Conservation (phyloP, 2,113 vertebrate genomes). For the Butastur rufipennis region DNA sequence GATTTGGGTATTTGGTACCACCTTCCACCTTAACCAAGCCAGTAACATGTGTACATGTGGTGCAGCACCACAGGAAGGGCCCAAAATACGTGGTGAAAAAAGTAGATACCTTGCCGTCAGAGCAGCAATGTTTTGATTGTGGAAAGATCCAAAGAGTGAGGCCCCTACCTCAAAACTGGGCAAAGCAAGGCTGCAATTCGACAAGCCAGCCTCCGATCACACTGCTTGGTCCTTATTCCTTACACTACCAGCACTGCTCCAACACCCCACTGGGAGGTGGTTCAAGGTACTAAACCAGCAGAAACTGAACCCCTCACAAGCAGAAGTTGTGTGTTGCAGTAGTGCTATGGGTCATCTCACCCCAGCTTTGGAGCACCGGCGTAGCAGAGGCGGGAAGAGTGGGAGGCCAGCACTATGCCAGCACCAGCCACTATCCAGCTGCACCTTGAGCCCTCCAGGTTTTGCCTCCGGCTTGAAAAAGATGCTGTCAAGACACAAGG, state of each 20-base stretch:
- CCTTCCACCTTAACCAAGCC: neutral
- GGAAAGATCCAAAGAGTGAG: neutral
- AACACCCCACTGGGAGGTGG: neutral
- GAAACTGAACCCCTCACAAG: neutral
- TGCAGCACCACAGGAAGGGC: neutral
- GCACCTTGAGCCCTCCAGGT: neutral
- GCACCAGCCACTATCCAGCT: neutral
- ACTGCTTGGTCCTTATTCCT: neutral
- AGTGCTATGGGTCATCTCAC: neutral
- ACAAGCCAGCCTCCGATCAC: neutral
- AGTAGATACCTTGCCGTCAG: neutral
- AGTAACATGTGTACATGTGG: rapidly evolving
- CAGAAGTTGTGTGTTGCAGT: rapidly evolving
- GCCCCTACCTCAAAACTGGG: neutral
- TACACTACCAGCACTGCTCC: neutral
- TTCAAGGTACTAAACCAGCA: neutral
- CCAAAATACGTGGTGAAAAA: neutral
- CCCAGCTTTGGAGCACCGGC: neutral
- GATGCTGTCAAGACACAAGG: neutral
- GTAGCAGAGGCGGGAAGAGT: rapidly evolving
- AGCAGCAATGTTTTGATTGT: neutral
- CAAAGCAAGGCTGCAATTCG: neutral
- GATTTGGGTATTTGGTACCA: rapidly evolving
- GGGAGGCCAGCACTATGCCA: neutral
- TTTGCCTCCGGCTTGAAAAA: neutral